Base-by-base conservation (phyloP, 2,888 invertebrate species). In the Fabriciana adippe region DNA sequence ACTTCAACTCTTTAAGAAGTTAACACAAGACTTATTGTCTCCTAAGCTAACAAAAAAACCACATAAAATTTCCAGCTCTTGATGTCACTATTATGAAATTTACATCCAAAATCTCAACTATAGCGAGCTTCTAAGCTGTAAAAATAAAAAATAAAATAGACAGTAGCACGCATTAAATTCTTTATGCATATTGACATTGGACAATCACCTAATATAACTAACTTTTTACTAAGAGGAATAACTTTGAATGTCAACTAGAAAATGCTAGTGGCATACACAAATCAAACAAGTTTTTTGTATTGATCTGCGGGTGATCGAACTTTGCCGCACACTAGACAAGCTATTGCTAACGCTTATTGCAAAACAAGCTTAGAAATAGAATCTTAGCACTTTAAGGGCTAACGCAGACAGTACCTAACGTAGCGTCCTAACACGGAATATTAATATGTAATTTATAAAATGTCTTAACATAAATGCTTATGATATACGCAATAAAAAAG, bases 201-300 rank as follows among this genome's bases (percentile, higher is more conserved):
- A 60, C 53, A 60, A 67, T 67, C 60, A 60, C 31, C 56, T n/a
- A 60, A 63, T 55, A 50, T 66, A 67, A 64, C 55, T 61, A 50
- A 47, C 16, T 67, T 66, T 64, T 67, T 57, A 55, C 60, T 51
- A 48, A 66, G 56, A 66, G 63, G 59, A 67, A 59, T 60, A 69
- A 66, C 69, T 72, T 69, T 72, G 72, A 71, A 72, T 68, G 63
- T 71, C 72, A 74, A 70, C 70, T 70, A 72, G 72, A 68, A 72
- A 76, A 74, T 69, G 73, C 68, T 63, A 71, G 66, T 63, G 72
- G 61, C 72, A 59, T 74, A 72, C 69, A 74, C 74, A 72, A 75
- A 74, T 76, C 73, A 75, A 77, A 75, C 74, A 72, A 74, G 74
- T 75, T 77, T 77, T 77, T 75, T 74, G 72, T 74, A 75, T 74